Evolutionary conservation across 2,113 vertebrate species (phyloP), one percentile per base, ranked within the genome.

Genomic region (Vanacampus margaritifer): DNA sequence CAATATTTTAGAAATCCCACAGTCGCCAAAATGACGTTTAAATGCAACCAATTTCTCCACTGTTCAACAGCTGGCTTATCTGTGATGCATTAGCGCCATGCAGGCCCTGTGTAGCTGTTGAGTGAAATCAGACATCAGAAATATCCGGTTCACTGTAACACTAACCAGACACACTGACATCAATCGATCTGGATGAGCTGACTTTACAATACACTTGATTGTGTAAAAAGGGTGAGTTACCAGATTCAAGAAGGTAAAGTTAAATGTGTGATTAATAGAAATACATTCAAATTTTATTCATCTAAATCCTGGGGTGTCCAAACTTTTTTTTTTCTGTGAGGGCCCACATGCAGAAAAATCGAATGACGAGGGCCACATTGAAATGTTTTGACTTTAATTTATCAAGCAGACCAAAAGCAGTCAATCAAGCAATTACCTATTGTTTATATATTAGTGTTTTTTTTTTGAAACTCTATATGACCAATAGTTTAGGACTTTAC

Each of bases 131-230:
- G 86, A 88, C 79, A 82, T 89, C 75, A 85, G 81, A 87, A 83
- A 82, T 86, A 76, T 86, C 73, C 80, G 76, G 79, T 82, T 78
- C 59, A 79, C 70, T 72, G 58, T 67, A 88, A 91, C 89, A 87
- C 79, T 88, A 86, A 88, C 86, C 91, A 92, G 89, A 89, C 81
- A 67, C 84, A 66, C 80, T 71, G 83, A 60, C 79, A 88, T 80
- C 79, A 76, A 74, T 84, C 79, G 84, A 50, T 68, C 75, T 78
- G 78, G 82, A 72, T 89, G 87, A 91, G 89, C 89, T 80, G 57
- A 83, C 75, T 88, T 79, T 73, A 68, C 72, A 85, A 79, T 83
- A 21, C 79, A 78, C 84, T 82, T 85, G 80, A 79, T 73, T 84
- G 75, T 79, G 79, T 77, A 81, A 79, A 73, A 78, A 59, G 79